Percentiles rank a stretch among this genome's conserved stretches.
Conservation (phyloP, 2,888 invertebrate genomes). For the Eristalis intricaria region DNA sequence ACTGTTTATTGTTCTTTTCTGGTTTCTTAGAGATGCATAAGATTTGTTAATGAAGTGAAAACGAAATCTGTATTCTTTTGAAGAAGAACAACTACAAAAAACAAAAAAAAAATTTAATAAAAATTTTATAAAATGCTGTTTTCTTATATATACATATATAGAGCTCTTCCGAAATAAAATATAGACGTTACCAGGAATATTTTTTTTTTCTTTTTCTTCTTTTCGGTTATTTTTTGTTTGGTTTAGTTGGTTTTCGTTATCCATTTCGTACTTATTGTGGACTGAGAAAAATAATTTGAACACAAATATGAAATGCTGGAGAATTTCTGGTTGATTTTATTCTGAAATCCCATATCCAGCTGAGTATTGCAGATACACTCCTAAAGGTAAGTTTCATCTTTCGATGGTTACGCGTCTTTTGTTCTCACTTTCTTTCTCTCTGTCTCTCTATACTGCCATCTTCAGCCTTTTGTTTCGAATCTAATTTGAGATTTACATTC, state of each 20-base stretch:
- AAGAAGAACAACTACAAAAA: constrained; percentile 7
- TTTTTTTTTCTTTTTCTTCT: constrained; percentile 10
- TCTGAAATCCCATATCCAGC: too few relatives aligned
- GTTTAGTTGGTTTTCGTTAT: background rate
- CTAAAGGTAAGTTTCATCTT: background rate
- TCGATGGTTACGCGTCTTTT: background rate
- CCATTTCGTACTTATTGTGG: background rate
- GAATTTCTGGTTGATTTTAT: too few relatives aligned
- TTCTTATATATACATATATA: constrained; percentile 17
- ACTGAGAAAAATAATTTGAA: too few relatives aligned
- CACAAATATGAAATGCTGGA: too few relatives aligned
- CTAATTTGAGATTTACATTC: background rate
- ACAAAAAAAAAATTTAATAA: background rate
- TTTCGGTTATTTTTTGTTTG: background rate
- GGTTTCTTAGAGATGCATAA: constrained; percentile 9
- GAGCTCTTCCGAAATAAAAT: constrained; percentile 56
- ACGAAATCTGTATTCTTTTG: constrained; percentile 7
- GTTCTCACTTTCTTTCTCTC: background rate
- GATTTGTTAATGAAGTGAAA: constrained; percentile 13
- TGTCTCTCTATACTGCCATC: background rate
- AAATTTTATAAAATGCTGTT: constrained; percentile 11
- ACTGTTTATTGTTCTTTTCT: constrained; percentile 5
- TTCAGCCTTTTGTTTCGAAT: background rate
- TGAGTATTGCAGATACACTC: too few relatives aligned
- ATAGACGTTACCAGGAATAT: constrained; percentile 25